Evolutionary conservation across 1,140 invertebrate species (phyloP), one percentile per base, ranked within the genome.

Genomic region (Asobara japonica): DNA sequence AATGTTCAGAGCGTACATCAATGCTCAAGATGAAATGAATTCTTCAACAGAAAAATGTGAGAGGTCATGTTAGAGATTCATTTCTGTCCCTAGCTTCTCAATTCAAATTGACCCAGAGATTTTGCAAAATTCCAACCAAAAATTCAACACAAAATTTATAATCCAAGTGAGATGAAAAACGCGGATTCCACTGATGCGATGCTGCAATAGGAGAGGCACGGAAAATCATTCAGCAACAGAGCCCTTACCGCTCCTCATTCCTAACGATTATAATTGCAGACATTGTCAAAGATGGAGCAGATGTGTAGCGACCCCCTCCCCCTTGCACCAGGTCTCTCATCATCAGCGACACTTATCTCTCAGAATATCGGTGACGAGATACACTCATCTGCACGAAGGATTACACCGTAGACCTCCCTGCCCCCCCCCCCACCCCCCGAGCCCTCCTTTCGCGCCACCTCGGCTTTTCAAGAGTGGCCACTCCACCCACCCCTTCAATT

Each of bases 251-350:
- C 31, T 66, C 22, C 38, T 13, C 27, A 72, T 67, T 69, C 69
- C 74, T 75, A 78, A 78, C 74, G 77, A 79, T 79, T 74, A 78
- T 79, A 81, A 79, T 81, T 81, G 73, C 77, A 74, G 73, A 79
- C 77, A 77, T 83, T 83, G 79, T 84, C 61, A 64, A 45, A 45
- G 61, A 7, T 8, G 13, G 61, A 56, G 51, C n/a, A 22, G 51
- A 56, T 36, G 27, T 33, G 29, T 33, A n/a, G 31, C 30, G 62
- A 65, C 11, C 41, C 41, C 18, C 41, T 16, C n/a, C 1, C 41
- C 41, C n/a, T 16, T 16, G n/a, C 41, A 13, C n/a, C 41, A 16
- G n/a, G 18, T 16, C 41, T 18, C 51, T 56, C 51, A 56, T 56
- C 51, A 25, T 56, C 61, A 31, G 29, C 27, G 61, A 64, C 33